A percentile compares a stretch with the other conserved stretches of the same genome.
Conservation (phyloP, 2,797 vertebrate genomes). For the Heliangelus exortis region DNA sequence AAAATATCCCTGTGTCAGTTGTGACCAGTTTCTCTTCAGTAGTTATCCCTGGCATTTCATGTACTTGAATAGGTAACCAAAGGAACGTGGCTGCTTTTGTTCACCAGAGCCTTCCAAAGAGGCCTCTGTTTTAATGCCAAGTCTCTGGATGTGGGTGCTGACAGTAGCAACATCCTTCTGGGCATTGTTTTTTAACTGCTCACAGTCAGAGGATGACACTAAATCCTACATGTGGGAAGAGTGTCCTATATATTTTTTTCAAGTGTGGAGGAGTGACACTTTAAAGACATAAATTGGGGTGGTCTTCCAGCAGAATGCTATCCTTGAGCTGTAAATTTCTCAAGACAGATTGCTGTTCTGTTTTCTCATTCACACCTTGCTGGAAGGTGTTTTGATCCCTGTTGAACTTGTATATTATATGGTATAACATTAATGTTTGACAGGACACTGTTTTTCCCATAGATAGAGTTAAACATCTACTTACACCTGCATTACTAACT, state of each 20-base stretch:
- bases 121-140: slow-evolving; percentile 1
- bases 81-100: slow-evolving; percentile 13
- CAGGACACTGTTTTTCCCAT: background rate
- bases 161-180: background rate
- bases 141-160: background rate
- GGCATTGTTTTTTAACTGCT: slow-evolving; percentile 6
- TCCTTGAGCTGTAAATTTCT: slow-evolving; percentile 10
- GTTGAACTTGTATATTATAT: background rate
- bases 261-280: slow-evolving; percentile 18
- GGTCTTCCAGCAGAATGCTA: slow-evolving; percentile 27
- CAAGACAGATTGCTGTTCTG: slow-evolving; percentile 35
- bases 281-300: background rate
- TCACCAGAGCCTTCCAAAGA: background rate
- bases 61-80: background rate
- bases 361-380: slow-evolving; percentile 8
- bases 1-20: background rate
- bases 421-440: background rate
- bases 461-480: background rate
- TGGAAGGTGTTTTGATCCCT: slow-evolving; percentile 1
- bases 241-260: slow-evolving; percentile 15
- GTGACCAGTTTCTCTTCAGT: background rate
- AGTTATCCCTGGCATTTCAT: background rate
- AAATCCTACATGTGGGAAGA: slow-evolving; percentile 40
- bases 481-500: background rate
- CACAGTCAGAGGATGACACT: background rate